A percentile compares a stretch with the other conserved stretches of the same genome.
phyloP scores from a whole-genome alignment of 2,888 invertebrate species.

The Chloroclysta siterata region DNA sequence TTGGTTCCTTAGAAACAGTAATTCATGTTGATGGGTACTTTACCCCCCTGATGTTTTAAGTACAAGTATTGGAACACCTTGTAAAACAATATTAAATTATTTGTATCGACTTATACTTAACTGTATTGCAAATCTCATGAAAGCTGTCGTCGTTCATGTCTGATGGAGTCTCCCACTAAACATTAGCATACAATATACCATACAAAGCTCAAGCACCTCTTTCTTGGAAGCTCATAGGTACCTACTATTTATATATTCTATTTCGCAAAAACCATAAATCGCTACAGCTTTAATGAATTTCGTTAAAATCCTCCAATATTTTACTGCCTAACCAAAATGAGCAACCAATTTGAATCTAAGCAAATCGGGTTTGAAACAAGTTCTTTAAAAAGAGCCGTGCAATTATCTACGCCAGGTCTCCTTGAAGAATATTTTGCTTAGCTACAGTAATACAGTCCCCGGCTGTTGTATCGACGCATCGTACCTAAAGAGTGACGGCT shows the following conservation, averaged over 20 bases:
- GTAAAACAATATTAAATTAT: too few relatives aligned
- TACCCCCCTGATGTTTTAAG: too few relatives aligned
- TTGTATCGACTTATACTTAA: neutral
- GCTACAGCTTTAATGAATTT: neutral
- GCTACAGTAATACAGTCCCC: constrained; percentile 7
- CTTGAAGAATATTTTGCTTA: constrained; percentile 30
- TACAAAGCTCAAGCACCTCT: constrained; percentile 18
- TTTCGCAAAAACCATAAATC: constrained; percentile 24
- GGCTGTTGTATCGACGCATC: neutral
- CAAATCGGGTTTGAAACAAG: constrained; percentile 40
- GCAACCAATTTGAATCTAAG: constrained; percentile 11
- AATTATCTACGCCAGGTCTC: constrained; percentile 40
- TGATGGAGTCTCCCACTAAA: constrained; percentile 35
- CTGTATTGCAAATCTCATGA: neutral
- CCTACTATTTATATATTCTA: neutral
- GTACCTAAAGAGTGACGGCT: neutral
- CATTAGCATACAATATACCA: constrained; percentile 62
- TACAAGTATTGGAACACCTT: too few relatives aligned
- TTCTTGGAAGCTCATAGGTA: constrained; percentile 26
- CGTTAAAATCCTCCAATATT: constrained; percentile 12
- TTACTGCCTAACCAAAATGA: constrained; percentile 28
- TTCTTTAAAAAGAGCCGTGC: constrained; percentile 35
- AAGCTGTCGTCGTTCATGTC: neutral
- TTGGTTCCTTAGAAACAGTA: too few relatives aligned
- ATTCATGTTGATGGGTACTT: too few relatives aligned